These are phyloP conservation scores for Steinernema carpocapsae DNA, from an alignment of 2,888 invertebrate genomes.

Conservation along the genomic window DNA sequence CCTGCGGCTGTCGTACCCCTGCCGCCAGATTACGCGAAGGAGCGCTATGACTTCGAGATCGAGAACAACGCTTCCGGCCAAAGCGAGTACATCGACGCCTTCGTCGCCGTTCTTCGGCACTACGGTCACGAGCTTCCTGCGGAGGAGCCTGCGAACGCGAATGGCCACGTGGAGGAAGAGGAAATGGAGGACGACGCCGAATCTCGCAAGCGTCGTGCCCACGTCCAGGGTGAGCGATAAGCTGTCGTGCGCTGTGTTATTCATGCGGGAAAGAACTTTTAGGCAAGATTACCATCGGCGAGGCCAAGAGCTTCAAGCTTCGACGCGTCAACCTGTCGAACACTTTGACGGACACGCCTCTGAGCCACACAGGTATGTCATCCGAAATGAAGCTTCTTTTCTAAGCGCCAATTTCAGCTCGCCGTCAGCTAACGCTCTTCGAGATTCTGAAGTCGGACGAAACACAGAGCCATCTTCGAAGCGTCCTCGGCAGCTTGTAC, in stretches of 20 bases:
- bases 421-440: conserved; percentile 1
- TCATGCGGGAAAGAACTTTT: no score
- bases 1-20: conserved; percentile 1
- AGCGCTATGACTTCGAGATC: conserved; percentile 10
- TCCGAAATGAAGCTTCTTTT: neutral
- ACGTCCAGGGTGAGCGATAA: neutral
- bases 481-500: neutral
- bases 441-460: conserved; percentile 22
- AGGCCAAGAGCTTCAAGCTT: conserved; percentile 18
- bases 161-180: neutral
- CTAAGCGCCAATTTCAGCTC: neutral
- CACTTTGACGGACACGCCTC: neutral
- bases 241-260: neutral
- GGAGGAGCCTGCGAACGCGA: neutral
- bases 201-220: neutral
- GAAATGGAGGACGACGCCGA: neutral
- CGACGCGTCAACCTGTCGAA: conserved; percentile 13
- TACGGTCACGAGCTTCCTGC: neutral
- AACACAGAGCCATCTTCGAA: conserved; percentile 4
- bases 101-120: conserved; percentile 10
- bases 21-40: neutral
- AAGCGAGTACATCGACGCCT: conserved; percentile 21
- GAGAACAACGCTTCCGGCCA: conserved; percentile 24
- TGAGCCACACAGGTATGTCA: neutral
- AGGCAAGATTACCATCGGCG: neutral